Percentiles rank a stretch among this genome's conserved stretches.
Conservation (phyloP, 2,888 invertebrate species). For the Petrolisthes manimaculis region DNA sequence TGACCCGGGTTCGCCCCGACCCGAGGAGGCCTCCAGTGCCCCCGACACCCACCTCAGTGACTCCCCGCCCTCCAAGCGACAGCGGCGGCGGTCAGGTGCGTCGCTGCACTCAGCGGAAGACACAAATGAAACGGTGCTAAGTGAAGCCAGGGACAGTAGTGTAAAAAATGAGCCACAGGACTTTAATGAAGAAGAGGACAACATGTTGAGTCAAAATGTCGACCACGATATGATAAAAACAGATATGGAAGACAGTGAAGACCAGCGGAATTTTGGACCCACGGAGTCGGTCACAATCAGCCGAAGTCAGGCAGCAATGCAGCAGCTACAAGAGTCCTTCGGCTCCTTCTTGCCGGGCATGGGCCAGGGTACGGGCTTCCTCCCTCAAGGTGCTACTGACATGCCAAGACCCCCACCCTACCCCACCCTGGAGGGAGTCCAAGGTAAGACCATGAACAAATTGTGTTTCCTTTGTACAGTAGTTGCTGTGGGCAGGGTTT, state of each 20-base stretch:
- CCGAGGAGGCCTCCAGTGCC: constrained; percentile 59
- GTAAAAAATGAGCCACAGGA: constrained; percentile 66
- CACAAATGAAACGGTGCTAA: constrained; percentile 63
- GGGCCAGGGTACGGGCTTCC: constrained; percentile 50
- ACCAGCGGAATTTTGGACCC: constrained; percentile 55
- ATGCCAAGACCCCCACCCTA: constrained; percentile 64
- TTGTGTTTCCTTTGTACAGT: background rate
- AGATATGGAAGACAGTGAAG: constrained; percentile 44
- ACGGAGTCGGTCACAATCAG: constrained; percentile 61
- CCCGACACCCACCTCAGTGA: constrained; percentile 57
- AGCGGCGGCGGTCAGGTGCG: constrained; percentile 59
- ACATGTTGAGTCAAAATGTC: constrained; percentile 61
- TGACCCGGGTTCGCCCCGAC: constrained; percentile 63
- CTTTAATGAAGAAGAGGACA: constrained; percentile 64
- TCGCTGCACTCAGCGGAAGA: constrained; percentile 60
- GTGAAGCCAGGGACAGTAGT: constrained; percentile 56
- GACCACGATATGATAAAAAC: constrained; percentile 54
- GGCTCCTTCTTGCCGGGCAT: constrained; percentile 64
- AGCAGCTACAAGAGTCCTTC: constrained; percentile 65
- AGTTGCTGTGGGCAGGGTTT: background rate
- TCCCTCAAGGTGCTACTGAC: constrained; percentile 63
- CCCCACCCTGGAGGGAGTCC: constrained; percentile 63
- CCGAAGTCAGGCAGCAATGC: constrained; percentile 63
- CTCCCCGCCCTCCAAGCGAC: constrained; percentile 58
- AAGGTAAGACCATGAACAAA: constrained; percentile 51